Conservation (phyloP, 2,113 vertebrate species). For the Callipepla californica region DNA sequence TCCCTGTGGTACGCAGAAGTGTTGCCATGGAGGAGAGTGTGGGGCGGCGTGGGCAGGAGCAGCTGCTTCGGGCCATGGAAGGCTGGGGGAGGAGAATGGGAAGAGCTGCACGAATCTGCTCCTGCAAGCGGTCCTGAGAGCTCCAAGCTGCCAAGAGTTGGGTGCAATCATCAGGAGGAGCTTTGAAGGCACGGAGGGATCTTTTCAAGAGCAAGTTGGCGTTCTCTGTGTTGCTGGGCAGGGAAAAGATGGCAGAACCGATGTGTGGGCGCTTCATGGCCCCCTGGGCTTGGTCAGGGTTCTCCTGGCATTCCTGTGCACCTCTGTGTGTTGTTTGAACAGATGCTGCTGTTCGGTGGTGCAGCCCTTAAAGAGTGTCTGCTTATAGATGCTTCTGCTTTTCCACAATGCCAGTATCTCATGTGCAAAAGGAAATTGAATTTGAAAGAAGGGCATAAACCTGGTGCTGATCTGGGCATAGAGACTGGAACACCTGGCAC, state of each 20-base stretch:
- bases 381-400: not conserved
- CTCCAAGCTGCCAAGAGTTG: not conserved
- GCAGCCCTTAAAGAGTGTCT: not conserved
- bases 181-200: fast-evolving
- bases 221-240: fast-evolving
- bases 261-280: fast-evolving
- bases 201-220: fast-evolving
- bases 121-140: not conserved
- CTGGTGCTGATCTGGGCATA: not conserved
- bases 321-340: not conserved
- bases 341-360: not conserved
- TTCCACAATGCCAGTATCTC: not conserved
- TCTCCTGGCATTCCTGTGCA: fast-evolving
- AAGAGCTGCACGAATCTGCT: not conserved
- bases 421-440: not conserved
- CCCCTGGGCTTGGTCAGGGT: not conserved
- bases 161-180: fast-evolving
- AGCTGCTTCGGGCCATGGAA: constrained; percentile 15
- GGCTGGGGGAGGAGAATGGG: not conserved
- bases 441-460: not conserved
- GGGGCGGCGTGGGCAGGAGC: constrained; percentile 48
- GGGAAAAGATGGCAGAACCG: not conserved
- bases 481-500: not conserved
- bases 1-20: not conserved
- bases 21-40: constrained; percentile 67